phyloP scores from a whole-genome alignment of 2,797 vertebrate species.

The Pseudopleuronectes americanus region DNA sequence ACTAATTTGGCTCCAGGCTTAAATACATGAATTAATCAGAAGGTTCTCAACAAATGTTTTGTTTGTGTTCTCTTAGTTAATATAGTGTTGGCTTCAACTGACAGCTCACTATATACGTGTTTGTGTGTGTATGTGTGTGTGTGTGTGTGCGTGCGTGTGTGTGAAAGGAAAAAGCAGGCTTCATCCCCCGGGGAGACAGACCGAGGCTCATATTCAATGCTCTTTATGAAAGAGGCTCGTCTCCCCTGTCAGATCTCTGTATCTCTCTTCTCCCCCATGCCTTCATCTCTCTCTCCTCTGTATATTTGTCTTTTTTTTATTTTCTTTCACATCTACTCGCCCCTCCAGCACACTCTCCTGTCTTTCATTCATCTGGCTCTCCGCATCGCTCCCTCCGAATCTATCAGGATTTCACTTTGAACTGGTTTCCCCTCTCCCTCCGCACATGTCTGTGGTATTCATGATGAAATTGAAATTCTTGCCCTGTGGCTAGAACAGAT shows the following conservation, averaged over 20 bases:
- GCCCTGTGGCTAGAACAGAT: constrained; percentile 43
- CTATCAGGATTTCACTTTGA: constrained; percentile 76
- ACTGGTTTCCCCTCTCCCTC: constrained; percentile 20
- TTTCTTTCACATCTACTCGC: constrained; percentile 61
- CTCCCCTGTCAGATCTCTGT: constrained; percentile 69
- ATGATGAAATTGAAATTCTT: constrained; percentile 53
- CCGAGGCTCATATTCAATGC: constrained; percentile 78
- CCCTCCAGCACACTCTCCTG: constrained; percentile 53
- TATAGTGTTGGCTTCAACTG: neutral
- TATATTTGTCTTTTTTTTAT: constrained; percentile 60
- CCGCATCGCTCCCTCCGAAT: constrained; percentile 56
- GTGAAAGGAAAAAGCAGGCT: constrained; percentile 66
- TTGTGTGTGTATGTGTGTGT: constrained; percentile 11
- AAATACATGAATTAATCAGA: neutral
- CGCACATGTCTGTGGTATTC: constrained; percentile 34
- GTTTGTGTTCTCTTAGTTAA: neutral
- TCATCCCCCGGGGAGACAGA: constrained; percentile 70
- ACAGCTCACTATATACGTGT: constrained; percentile 34
- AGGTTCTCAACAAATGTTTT: neutral
- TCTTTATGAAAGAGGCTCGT: constrained; percentile 76
- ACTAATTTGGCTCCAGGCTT: neutral
- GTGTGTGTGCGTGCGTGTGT: constrained; percentile 40
- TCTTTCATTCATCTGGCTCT: constrained; percentile 67
- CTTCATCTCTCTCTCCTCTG: constrained; percentile 63
- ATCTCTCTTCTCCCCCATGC: constrained; percentile 46